Base-by-base conservation (phyloP, 1,140 invertebrate genomes). In the Camponotus floridanus region DNA sequence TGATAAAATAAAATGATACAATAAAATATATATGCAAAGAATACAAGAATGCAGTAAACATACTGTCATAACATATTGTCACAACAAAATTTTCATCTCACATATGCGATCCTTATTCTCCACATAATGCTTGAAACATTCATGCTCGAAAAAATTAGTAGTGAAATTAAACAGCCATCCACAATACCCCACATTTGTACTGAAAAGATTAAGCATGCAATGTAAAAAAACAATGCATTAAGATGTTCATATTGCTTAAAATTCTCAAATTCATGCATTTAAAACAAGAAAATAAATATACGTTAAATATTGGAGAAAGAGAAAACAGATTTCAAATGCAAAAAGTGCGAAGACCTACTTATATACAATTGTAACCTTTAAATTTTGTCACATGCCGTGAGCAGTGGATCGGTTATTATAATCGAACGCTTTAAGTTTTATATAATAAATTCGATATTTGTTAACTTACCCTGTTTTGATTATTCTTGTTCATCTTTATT, bases 131-230 rank as follows among this genome's bases (percentile, higher is more conserved):
- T n/a, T n/a, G n/a, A n/a, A n/a, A n/a, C n/a, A n/a, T n/a, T n/a
- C n/a, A n/a, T 62, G 61, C 61, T 64, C 31, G 13, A 64, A 1
- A 45, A 68, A 68, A 68, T 68, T 45, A 21, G 39, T 68, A 45
- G 65, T 68, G 26, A 68, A 68, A 1, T 1, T 15, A 5, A 45
- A 68, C 1, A 68, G 36, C n/a, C 65, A 21, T 1, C 39, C n/a
- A 11, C 21, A 68, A 68, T 68, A 68, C 1, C 39, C 39, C 39
- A 68, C 65, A 68, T 45, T 68, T 45, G 65, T 68, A 39, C 39
- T 68, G 18, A 68, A 68, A 68, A 39, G 11, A 42, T 42, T 42
- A 45, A 68, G n/a, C 39, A 45, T 68, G 39, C 65, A 45, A 45
- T 68, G 13, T 68, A 36, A 5, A 64, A 4, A 42, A 68, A n/a